Conservation (phyloP, 2,797 vertebrate species). For the Onychomys arenicola region DNA sequence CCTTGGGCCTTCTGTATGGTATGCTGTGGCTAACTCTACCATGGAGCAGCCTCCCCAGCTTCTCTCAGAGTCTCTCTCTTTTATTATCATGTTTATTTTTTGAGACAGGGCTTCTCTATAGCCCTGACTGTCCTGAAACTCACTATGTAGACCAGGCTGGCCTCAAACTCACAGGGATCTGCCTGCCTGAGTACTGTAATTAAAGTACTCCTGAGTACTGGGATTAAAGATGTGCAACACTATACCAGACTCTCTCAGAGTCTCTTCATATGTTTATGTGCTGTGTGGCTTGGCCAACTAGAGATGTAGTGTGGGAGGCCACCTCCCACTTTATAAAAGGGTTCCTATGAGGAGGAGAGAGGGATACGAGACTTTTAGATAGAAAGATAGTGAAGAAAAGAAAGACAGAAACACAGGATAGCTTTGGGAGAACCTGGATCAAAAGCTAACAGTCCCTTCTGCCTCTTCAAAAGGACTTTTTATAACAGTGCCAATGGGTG, state of each 20-base stretch:
- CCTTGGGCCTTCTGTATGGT: neutral
- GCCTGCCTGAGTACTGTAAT: neutral
- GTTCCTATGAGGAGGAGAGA: too few relatives aligned
- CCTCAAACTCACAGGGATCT: neutral
- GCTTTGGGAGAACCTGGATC: too few relatives aligned
- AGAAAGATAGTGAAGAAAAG: too few relatives aligned
- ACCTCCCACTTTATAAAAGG: too few relatives aligned
- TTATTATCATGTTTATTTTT: neutral
- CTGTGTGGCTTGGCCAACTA: conserved; percentile 2
- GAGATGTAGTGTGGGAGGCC: neutral
- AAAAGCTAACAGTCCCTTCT: too few relatives aligned
- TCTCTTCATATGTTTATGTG: neutral
- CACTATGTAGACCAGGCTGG: neutral
- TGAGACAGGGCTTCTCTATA: neutral
- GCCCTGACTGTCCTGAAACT: neutral
- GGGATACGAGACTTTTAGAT: too few relatives aligned
- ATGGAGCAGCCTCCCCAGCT: too few relatives aligned
- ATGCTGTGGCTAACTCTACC: neutral
- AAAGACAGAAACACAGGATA: too few relatives aligned
- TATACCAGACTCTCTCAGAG: neutral
- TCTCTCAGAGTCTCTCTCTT: neutral
- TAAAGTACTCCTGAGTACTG: neutral
- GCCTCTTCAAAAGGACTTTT: too few relatives aligned
- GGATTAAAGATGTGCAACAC: neutral
- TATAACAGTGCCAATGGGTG: too few relatives aligned